These are phyloP conservation scores for Chrysolina haemoptera DNA, from an alignment of 2,888 invertebrate genomes.

Conservation along the genomic window DNA sequence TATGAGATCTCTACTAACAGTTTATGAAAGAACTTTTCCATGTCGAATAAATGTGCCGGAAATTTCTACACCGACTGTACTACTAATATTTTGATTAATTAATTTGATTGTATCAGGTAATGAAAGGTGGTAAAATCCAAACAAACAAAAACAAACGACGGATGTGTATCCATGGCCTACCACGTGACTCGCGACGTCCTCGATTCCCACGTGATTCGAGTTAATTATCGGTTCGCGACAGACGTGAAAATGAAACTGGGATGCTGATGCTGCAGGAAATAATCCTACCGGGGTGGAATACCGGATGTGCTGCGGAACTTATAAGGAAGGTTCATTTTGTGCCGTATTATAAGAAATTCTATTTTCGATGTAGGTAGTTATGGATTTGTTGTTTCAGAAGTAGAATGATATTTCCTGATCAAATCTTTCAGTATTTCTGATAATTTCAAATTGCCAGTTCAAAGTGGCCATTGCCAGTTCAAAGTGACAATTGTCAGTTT, in stretches of 20 bases:
- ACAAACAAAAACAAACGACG: slow-evolving; percentile 16
- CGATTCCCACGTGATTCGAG: slow-evolving; percentile 63
- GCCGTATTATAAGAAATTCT: not conserved
- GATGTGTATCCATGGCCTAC: slow-evolving; percentile 18
- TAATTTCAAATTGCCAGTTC: too few relatives aligned
- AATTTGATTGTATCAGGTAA: slow-evolving; percentile 13
- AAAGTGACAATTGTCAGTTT: too few relatives aligned
- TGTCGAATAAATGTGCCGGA: too few relatives aligned
- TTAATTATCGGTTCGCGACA: slow-evolving; percentile 60
- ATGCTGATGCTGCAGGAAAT: slow-evolving; percentile 30
- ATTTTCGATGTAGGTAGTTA: too few relatives aligned
- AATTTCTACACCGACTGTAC: too few relatives aligned
- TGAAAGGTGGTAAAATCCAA: slow-evolving; percentile 7
- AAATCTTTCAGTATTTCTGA: too few relatives aligned
- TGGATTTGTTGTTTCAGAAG: too few relatives aligned
- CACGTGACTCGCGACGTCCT: slow-evolving; percentile 53
- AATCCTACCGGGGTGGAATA: not conserved
- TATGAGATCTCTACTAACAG: too few relatives aligned
- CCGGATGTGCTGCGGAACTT: not conserved
- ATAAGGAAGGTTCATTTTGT: not conserved
- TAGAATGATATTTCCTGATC: too few relatives aligned
- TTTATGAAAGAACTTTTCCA: too few relatives aligned
- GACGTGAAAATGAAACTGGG: slow-evolving; percentile 52
- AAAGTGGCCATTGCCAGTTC: too few relatives aligned
- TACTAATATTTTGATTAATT: slow-evolving; percentile 15